Percentiles rank a stretch among this genome's conserved stretches.
These are phyloP conservation scores for Drosophila prolongata DNA, from an alignment of 2,888 invertebrate species.

Conservation along the genomic window DNA sequence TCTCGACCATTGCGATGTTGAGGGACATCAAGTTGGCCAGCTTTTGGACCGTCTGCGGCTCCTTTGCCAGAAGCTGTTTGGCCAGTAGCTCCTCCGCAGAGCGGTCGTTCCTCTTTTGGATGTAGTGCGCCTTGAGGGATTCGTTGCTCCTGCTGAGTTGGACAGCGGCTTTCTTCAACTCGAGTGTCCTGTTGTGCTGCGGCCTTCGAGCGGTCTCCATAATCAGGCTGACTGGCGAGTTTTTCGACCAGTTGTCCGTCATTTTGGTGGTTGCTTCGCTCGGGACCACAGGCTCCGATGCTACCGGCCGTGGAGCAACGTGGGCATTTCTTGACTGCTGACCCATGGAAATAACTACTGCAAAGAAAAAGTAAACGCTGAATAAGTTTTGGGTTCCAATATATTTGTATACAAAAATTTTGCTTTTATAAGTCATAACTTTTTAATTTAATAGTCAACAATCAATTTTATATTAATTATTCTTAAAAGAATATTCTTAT, in stretches of 20 bases:
- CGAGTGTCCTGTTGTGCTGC: conserved; percentile 6
- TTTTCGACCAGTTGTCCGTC: neutral
- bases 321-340: conserved; percentile 1
- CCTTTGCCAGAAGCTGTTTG: neutral
- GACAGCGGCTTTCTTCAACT: conserved; percentile 8
- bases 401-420: no score
- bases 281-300: neutral
- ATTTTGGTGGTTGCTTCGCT: neutral
- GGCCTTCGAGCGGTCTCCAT: conserved; percentile 1
- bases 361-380: neutral
- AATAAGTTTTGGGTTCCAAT: no score
- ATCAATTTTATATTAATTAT: no score
- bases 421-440: no score
- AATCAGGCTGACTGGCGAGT: conserved; percentile 3
- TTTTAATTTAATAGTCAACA: no score
- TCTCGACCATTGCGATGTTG: neutral
- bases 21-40: conserved; percentile 1
- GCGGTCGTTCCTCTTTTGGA: neutral
- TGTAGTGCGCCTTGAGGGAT: conserved; percentile 11
- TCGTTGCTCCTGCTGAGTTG: conserved; percentile 15
- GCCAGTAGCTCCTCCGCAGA: neutral
- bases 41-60: conserved; percentile 4
- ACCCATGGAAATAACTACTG: neutral
- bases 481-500: no score
- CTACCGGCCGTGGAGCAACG: neutral